Base-by-base conservation (phyloP, 2,888 invertebrate genomes). In the Conus canariensis region DNA sequence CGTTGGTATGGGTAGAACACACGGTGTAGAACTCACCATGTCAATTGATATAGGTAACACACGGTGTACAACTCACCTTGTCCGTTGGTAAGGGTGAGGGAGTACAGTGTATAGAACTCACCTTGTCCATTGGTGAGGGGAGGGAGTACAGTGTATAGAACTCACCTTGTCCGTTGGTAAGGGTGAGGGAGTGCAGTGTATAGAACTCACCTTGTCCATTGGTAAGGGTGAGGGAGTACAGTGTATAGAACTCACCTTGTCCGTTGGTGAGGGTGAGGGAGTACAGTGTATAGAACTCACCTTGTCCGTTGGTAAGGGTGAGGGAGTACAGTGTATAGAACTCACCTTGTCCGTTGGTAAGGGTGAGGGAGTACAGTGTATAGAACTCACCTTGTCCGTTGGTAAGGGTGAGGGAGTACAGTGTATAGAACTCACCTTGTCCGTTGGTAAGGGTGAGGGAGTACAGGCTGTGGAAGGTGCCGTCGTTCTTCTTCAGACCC, bases 401-500 rank as follows among this genome's bases (percentile, higher is more conserved):
- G 5, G 90, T 90, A 19, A 92, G 83, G 58, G 91, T 91, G 14
- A 93, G 85, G 16, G 92, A 90, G 85, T 91, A 92, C 83, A 93
- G 67, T 14, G 92, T 91, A 77, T 83, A 85, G 82, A 92, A 87
- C 10, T 56, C 82, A 83, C 91, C 91, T 30, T 86, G 74, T 2
- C 88, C 89, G 45, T 91, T 91, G 6, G 90, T 90, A 19, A 92
- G 80, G 58, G 91, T 91, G 16, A 93, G 88, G 16, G 92, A 90
- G 88, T 91, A 92, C 86, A 93, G 77, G 22, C 92, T 90, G 83
- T 85, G 87, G 83, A 92, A 87, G 0, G 90, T 91, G 16, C 92
- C 93, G 87, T 92, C 92, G 67, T 90, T 90, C n/a, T 86, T 89
- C 86, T 93, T 93, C 30, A 90, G 91, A 8, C 93, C 93, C 60